These are phyloP conservation scores for Mugil cephalus DNA, from an alignment of 2,113 vertebrate species.

Conservation along the genomic window DNA sequence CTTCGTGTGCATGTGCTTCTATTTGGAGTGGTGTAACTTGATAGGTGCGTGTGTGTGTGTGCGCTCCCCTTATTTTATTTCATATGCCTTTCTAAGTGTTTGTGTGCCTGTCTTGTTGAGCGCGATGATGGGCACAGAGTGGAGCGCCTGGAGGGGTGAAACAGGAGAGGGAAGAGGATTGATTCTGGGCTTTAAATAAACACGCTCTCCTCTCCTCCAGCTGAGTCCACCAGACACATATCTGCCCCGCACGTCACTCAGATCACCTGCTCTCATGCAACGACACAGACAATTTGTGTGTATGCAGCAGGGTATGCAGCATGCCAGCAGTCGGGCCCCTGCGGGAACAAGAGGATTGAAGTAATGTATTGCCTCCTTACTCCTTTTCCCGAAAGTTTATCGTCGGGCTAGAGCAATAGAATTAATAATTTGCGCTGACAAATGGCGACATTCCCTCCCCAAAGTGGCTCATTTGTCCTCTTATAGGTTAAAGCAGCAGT, in stretches of 20 bases:
- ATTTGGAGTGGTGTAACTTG: slow-evolving; percentile 20
- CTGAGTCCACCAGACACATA: slow-evolving; percentile 73
- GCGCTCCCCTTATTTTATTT: slow-evolving; percentile 17
- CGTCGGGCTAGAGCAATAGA: background rate
- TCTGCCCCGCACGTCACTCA: slow-evolving; percentile 59
- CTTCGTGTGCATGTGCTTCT: slow-evolving; percentile 17
- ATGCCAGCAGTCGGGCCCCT: background rate
- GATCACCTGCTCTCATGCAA: slow-evolving; percentile 1
- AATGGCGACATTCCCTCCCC: slow-evolving; percentile 21
- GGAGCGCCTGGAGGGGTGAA: slow-evolving; percentile 43
- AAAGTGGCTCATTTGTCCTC: slow-evolving; percentile 39
- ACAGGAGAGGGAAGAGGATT: slow-evolving; percentile 57
- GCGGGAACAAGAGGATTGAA: slow-evolving; percentile 6
- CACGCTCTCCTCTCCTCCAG: slow-evolving; percentile 73
- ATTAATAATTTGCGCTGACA: slow-evolving; percentile 53
- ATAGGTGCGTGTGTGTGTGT: slow-evolving; percentile 8
- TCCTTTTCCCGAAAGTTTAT: slow-evolving; percentile 19
- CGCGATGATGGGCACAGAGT: slow-evolving; percentile 30
- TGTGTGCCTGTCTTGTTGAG: slow-evolving; percentile 30
- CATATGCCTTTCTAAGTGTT: slow-evolving; percentile 7
- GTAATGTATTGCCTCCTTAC: slow-evolving; percentile 28
- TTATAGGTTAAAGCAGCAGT: slow-evolving; percentile 17
- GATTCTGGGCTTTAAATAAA: slow-evolving; percentile 84
- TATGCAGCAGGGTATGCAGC: background rate
- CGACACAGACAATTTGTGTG: background rate